Percentiles rank a stretch among this genome's conserved stretches.
Conservation (phyloP, 2,113 vertebrate species). For the Alethe diademata region DNA sequence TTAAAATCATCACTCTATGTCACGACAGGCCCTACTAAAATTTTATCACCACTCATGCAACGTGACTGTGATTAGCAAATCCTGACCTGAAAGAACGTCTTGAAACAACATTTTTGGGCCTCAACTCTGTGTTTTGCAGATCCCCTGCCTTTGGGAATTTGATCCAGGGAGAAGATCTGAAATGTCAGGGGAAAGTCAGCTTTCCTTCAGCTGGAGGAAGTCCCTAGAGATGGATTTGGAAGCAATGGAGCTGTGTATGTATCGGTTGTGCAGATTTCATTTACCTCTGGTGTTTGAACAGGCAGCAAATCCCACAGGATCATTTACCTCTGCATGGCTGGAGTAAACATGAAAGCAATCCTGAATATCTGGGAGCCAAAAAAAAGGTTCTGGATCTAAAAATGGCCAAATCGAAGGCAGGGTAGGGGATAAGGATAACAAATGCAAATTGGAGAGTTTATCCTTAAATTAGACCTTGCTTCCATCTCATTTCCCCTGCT, state of each 20-base stretch:
- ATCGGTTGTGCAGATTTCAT: not conserved
- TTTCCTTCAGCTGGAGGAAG: not conserved
- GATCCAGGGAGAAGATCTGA: not conserved
- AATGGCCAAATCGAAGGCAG: not conserved
- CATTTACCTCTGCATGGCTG: not conserved
- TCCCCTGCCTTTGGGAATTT: not conserved
- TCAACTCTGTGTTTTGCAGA: not conserved
- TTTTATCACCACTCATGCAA: not conserved
- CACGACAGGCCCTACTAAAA: not conserved
- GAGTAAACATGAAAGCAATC: not conserved
- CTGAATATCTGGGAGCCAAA: not conserved
- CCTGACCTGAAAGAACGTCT: not conserved
- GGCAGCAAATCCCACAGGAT: not conserved
- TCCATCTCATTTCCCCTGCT: constrained; percentile 2
- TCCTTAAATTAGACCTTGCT: not conserved
- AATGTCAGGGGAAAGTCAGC: not conserved
- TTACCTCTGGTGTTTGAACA: not conserved
- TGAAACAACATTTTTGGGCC: not conserved
- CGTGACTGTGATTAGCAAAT: not conserved
- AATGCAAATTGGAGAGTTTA: not conserved
- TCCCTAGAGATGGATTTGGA: not conserved
- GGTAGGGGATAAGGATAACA: not conserved
- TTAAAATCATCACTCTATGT: not conserved
- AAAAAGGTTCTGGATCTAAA: not conserved
- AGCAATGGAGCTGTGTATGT: not conserved